Evolutionary conservation across 2,113 vertebrate genomes (phyloP), one percentile per base, ranked within the genome.

Genomic region (Semicossyphus pulcher): DNA sequence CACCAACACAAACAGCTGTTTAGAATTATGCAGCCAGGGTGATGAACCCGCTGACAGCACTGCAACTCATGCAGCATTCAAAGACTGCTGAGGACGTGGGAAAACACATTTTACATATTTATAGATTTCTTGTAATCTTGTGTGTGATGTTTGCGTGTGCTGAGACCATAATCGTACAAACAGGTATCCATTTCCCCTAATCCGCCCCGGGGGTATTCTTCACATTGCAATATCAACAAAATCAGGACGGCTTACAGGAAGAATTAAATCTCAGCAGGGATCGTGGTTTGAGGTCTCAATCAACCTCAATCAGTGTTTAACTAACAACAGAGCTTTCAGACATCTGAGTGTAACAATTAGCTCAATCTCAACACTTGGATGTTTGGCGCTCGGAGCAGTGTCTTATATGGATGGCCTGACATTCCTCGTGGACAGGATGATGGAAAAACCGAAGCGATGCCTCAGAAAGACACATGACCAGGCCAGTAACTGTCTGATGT

Each of bases 41-140:
- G 86, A 90, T 90, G 89, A 93, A 91, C 91, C 81, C 80, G 48
- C 59, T 88, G 80, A 90, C 84, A 88, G 83, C 8, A 9, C 79
- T 12, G 45, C 42, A 9, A 81, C 82, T 91, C 81, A 80, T 88
- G 80, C 76, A 82, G 78, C 54, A 78, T 86, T 82, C 62, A 86
- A 83, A 86, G 76, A 83, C 67, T 57, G 41, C 86, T 2, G 32
- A 81, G 78, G 67, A 86, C 45, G 53, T 80, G 80, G 60, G 73
- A 84, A 89, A 86, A 74, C n/a, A 45, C 29, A 52, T 3, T n/a
- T n/a, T n/a, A n/a, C 4, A 74, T 58, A 78, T 76, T 86, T 72
- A 51, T 76, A 41, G 42, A 31, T 76, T 84, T 83, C 45, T 76
- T 68, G 41, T 67, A 76, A 68, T 58, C 7, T 47, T n/a, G 10